Evolutionary conservation across 2,797 vertebrate genomes (phyloP), one percentile per base, ranked within the genome.

Genomic region (Dermochelys coriacea): DNA sequence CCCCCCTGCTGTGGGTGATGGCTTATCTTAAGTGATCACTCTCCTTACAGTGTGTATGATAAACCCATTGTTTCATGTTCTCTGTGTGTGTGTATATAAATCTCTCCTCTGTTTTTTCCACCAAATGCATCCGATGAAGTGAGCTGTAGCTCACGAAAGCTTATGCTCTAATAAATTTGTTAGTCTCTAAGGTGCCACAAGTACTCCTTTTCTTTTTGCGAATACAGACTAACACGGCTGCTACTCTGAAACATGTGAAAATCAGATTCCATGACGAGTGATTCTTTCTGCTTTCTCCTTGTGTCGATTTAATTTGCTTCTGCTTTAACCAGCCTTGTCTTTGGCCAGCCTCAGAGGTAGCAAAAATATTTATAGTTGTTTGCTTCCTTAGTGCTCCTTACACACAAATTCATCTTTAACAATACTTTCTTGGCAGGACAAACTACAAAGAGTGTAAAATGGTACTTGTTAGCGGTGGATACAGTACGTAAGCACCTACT

Each of bases 201-300:
- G n/a, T n/a, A n/a, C n/a, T n/a, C n/a, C n/a, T n/a, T n/a, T n/a
- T n/a, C n/a, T n/a, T n/a, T n/a, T n/a, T n/a, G n/a, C n/a, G n/a
- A n/a, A n/a, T n/a, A n/a, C n/a, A n/a, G n/a, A n/a, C n/a, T n/a
- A n/a, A n/a, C n/a, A n/a, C n/a, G n/a, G n/a, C n/a, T n/a, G n/a
- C n/a, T n/a, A n/a, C n/a, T n/a, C n/a, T n/a, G n/a, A 84, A 79
- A 91, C 82, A 16, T 82, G 78, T 57, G 91, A 87, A 68, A 93
- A 78, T 41, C 51, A 68, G 51, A 88, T 84, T 37, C 80, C 47
- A 12, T 77, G 87, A 80, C 86, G 78, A 95, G 57, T 59, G 91
- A 55, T 82, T 85, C 78, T 75, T 88, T 77, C 87, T 85, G 80
- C 25, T 50, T 84, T 57, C 81, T 91, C 19, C 54, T 31, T 51